A percentile compares a stretch with the other conserved stretches of the same genome.
phyloP scores from a whole-genome alignment of 2,113 vertebrate genomes.

The Ciconia boyciana region DNA sequence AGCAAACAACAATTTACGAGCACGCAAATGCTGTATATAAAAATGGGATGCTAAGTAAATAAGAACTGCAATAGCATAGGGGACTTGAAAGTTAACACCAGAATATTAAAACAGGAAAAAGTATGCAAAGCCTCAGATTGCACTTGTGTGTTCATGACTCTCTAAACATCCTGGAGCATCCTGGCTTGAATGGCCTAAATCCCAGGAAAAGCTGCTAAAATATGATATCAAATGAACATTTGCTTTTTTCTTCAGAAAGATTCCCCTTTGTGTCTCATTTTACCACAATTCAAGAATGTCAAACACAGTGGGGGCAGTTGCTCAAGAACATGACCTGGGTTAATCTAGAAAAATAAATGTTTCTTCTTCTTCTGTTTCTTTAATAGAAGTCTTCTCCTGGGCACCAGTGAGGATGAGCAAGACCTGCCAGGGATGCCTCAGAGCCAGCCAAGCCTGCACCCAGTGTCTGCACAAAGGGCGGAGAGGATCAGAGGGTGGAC shows the following conservation, averaged over 20 bases:
- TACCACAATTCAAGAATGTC: background rate
- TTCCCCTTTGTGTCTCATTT: background rate
- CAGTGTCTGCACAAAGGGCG: background rate
- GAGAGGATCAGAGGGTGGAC: background rate
- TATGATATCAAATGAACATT: background rate
- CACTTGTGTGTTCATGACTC: background rate
- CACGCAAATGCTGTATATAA: background rate
- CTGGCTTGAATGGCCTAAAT: background rate
- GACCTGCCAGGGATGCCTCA: background rate
- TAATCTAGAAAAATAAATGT: background rate
- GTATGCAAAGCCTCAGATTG: background rate
- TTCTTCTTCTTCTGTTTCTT: background rate
- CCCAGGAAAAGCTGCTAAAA: conserved; percentile 3
- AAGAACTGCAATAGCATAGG: background rate
- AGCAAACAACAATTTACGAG: background rate
- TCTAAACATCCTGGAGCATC: conserved; percentile 36
- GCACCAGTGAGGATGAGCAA: background rate
- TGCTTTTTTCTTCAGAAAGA: background rate
- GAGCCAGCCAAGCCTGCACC: background rate
- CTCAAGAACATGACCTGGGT: background rate
- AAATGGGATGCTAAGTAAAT: background rate
- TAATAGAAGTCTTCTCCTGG: background rate
- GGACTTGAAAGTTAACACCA: background rate
- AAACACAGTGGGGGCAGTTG: background rate
- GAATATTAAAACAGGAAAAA: background rate